Base-by-base conservation (phyloP, 2,888 invertebrate species). In the Clanis bilineata region DNA sequence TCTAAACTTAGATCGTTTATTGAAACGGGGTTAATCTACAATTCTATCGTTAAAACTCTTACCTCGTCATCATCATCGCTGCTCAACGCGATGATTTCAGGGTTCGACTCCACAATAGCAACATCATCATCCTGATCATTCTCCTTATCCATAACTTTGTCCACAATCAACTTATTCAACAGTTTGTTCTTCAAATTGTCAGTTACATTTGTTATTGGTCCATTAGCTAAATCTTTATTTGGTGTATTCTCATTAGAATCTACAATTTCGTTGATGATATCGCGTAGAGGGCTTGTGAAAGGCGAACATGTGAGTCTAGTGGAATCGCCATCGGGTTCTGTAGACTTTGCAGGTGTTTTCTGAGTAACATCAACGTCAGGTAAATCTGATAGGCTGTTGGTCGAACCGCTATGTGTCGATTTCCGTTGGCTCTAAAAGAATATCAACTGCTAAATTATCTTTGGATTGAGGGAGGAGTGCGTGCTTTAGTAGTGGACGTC, bases 1-100 rank as follows among this genome's bases (percentile, higher is more conserved):
- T 28, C 28, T 28, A 28, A 28, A 28, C 1, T 28, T n/a, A n/a
- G n/a, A n/a, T n/a, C n/a, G n/a, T n/a, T n/a, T n/a, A n/a, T n/a
- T n/a, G n/a, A n/a, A n/a, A n/a, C n/a, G n/a, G n/a, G n/a, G n/a
- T n/a, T n/a, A n/a, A n/a, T n/a, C n/a, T n/a, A n/a, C n/a, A n/a
- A n/a, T n/a, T n/a, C 36, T 36, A 25, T 7, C 25, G 15, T 23
- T 5, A 15, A 10, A 32, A 32, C 4, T 15, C 22, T 18, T 64
- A 88, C 88, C 76, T 79, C 82, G 59, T 81, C 79, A 4, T 91
- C 92, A 25, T 91, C 91, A 64, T 91, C 92, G 58, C 92, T 93
- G 77, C 92, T 92, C 12, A 92, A 70, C 7, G 86, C 85, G 36
- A 93, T 89, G 10, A 93, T 78, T 68, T 89, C 89, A 4, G 84